Base-by-base conservation (phyloP, 2,797 vertebrate genomes). In the Mionectes olivaceus region DNA sequence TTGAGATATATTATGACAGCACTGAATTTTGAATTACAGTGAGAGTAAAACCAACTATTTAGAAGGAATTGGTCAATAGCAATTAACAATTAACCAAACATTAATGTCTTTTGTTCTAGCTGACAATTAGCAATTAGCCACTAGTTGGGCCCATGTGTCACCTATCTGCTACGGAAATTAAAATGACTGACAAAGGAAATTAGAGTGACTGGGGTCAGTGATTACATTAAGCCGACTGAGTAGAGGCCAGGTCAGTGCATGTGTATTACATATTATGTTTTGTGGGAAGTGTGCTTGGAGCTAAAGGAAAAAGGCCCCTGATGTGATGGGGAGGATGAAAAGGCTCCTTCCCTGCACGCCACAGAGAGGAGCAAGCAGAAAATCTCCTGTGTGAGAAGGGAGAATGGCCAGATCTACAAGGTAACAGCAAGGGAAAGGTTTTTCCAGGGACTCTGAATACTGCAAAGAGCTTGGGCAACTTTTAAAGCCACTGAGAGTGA, bases 151-250 rank as follows among this genome's bases (percentile, higher is more conserved):
- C 75, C 82, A 64, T 87, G 91, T 87, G 82, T 74, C 79, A 85
- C 43, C 2, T 87, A 89, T 71, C 89, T 92, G 49, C 60, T 74
- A 28, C 4, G 30, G 92, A 96, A 92, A 93, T 92, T 89, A 71
- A 93, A 87, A 70, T 39, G 60, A 74, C 68, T 82, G 86, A 94
- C 83, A 70, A 95, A 91, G 80, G 59, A 89, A 96, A 89, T 95
- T 67, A 56, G 37, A 82, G 22, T 56, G 52, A 30, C 16, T 59
- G 27, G 52, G 64, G 60, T 94, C 64, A 80, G 41, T 83, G 91
- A 79, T 49, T 89, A 8, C n/a, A 39, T 33, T 79, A 10, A 89
- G 37, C 16, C 32, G 52, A 10, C 9, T 52, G 71, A 83, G 44
- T 6, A 25, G 4, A 35, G 89, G 52, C 49, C 44, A 74, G 15